These are phyloP conservation scores for Nasua narica DNA, from an alignment of 2,797 vertebrate genomes.

Conservation along the genomic window DNA sequence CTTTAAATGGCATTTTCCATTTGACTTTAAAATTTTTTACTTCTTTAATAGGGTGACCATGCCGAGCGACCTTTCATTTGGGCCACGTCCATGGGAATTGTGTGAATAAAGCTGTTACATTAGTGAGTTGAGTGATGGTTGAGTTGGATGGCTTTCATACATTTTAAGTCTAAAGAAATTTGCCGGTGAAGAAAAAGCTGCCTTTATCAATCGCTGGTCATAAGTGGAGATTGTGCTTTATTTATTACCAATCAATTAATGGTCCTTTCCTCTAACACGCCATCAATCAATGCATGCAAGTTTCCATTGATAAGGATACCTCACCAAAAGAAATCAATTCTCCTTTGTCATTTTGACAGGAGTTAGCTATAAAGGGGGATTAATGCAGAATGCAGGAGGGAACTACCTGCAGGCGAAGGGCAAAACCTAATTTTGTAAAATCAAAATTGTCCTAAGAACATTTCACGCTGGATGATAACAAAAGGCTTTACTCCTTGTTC, in stretches of 20 bases:
- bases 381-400: conserved; percentile 71
- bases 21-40: conserved; percentile 5
- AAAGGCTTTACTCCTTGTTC: conserved; percentile 47
- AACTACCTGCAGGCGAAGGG: conserved; percentile 72
- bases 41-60: conserved; percentile 47
- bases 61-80: conserved; percentile 58
- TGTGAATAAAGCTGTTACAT: conserved; percentile 67
- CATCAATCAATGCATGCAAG: conserved; percentile 75
- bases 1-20: conserved; percentile 35
- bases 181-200: conserved; percentile 70
- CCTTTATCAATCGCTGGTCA: conserved; percentile 73
- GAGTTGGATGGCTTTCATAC: conserved; percentile 56
- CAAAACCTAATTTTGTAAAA: conserved; percentile 78
- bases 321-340: conserved; percentile 79
- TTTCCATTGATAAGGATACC: conserved; percentile 77
- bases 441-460: conserved; percentile 71
- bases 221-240: conserved; percentile 80
- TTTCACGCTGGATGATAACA: conserved; percentile 53
- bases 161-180: conserved; percentile 78
- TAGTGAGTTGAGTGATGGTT: conserved; percentile 71
- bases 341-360: conserved; percentile 81
- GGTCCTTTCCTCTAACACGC: conserved; percentile 77
- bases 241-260: conserved; percentile 84
- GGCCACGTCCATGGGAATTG: conserved; percentile 17
- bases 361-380: conserved; percentile 75